Conservation (phyloP, 2,888 invertebrate genomes). For the Microdon myrmicae region DNA sequence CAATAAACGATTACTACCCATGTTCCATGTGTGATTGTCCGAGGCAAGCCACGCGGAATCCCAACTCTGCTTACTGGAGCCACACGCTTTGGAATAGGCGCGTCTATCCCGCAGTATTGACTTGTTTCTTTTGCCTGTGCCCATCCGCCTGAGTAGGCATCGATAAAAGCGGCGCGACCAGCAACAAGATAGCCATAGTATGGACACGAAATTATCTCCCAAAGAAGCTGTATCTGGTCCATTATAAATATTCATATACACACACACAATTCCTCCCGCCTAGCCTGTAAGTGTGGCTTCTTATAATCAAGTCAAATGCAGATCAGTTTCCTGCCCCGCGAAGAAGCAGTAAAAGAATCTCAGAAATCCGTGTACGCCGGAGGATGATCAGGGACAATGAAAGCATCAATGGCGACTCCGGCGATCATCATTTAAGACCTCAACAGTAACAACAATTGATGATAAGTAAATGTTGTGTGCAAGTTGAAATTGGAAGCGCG, state of each 20-base stretch:
- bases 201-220: slow-evolving; percentile 38
- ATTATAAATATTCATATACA: slow-evolving; percentile 26
- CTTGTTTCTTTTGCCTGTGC: slow-evolving; percentile 33
- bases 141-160: slow-evolving; percentile 27
- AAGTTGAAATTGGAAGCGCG: slow-evolving; percentile 50
- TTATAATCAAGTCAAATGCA: not conserved
- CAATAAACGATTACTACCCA: slow-evolving; percentile 60
- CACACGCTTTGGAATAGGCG: slow-evolving; percentile 36
- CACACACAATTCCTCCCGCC: too few species aligned
- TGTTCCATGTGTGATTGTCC: slow-evolving; percentile 58
- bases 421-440: slow-evolving; percentile 38
- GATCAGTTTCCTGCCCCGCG: slow-evolving; percentile 1
- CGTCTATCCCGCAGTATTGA: slow-evolving; percentile 37
- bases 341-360: slow-evolving; percentile 8
- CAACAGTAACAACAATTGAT: slow-evolving; percentile 50
- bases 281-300: too few species aligned
- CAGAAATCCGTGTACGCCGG: slow-evolving; percentile 6
- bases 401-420: slow-evolving; percentile 33
- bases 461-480: slow-evolving; percentile 53
- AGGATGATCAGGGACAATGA: slow-evolving; percentile 20
- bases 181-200: slow-evolving; percentile 29
- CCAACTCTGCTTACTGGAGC: slow-evolving; percentile 26
- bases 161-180: slow-evolving; percentile 40
- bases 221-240: slow-evolving; percentile 40
- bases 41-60: slow-evolving; percentile 30